Evolutionary conservation across 2,113 vertebrate species (phyloP), one percentile per base, ranked within the genome.

Genomic region (Sinosuthora webbiana): DNA sequence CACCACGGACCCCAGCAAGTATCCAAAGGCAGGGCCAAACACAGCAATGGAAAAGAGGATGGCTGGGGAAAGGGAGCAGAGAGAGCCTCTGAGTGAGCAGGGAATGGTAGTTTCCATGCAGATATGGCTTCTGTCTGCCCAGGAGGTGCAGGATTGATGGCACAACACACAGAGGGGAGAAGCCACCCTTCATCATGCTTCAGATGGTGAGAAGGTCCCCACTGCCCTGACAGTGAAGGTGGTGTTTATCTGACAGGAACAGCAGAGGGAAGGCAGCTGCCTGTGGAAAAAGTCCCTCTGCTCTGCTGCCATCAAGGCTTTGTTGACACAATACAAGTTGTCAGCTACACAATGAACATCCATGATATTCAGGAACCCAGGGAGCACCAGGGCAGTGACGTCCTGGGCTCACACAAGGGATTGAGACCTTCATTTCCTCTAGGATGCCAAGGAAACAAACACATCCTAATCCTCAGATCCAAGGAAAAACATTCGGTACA

Each of bases 21-120:
- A 99, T 8, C 99, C 99, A 2, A 99, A 98, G 42, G 98, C 98
- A 1, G 99, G 99, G 31, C 99, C 99, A 3, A 99, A 99, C 25
- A 99, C 98, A 0, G 99, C 98, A 0, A 99, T 97, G 6, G 99
- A 97, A 94, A 99, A 99, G 73, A 99, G 98, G 90, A 99, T 99
- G 87, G 99, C 99, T 99, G 98, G 96, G 57, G 57, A n/a, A 33
- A 42, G 79, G 69, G 49, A 50, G 44, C 62, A 86, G 28, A 49
- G 49, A 30, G 55, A n/a, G 30, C 15, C 35, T 15, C 5, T 8
- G 69, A n/a, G n/a, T 73, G 50, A 94, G 59, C 15, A 62, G 82
- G 23, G 27, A 68, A 23, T 8, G 13, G 8, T 2, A 20, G 24
- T 15, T 87, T 21, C 65, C 22, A 2, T 11, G 31, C 33, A 69